Percentiles rank a stretch among this genome's conserved stretches.
These are phyloP conservation scores for Uropetala carovei DNA, from an alignment of 2,888 invertebrate species.

Conservation along the genomic window DNA sequence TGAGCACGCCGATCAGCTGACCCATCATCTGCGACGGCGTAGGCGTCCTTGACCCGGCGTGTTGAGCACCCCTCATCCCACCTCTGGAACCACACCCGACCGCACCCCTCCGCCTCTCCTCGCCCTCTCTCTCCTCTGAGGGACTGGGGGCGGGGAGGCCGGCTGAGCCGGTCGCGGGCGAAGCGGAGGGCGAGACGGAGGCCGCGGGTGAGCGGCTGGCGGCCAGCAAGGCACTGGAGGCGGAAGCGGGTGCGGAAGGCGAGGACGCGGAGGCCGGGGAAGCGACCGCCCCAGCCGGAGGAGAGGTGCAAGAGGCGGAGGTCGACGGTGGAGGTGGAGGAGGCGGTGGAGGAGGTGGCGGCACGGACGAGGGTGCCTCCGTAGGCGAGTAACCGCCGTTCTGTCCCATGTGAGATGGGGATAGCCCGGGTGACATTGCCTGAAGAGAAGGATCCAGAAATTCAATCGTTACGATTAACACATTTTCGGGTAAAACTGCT, in stretches of 20 bases:
- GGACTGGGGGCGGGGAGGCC: slow-evolving; percentile 69
- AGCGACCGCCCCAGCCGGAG: slow-evolving; percentile 39
- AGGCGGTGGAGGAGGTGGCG: slow-evolving; percentile 78
- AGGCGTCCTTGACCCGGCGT: slow-evolving; percentile 71
- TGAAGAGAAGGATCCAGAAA: slow-evolving; percentile 48
- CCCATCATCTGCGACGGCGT: slow-evolving; percentile 90
- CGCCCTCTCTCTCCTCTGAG: slow-evolving; percentile 43
- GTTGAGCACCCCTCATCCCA: slow-evolving; percentile 74
- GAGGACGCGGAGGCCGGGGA: slow-evolving; percentile 40
- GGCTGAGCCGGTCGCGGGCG: slow-evolving; percentile 65
- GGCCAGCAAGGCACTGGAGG: slow-evolving; percentile 63
- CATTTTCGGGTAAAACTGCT: not conserved
- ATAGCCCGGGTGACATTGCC: slow-evolving; percentile 77
- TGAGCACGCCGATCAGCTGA: slow-evolving; percentile 89
- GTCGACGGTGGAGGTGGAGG: slow-evolving; percentile 74
- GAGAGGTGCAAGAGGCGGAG: slow-evolving; percentile 44
- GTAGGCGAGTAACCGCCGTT: slow-evolving; percentile 81
- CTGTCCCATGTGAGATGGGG: slow-evolving; percentile 79
- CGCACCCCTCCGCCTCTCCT: slow-evolving; percentile 53
- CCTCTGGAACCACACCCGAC: not conserved
- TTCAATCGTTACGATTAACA: not conserved
- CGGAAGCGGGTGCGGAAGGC: slow-evolving; percentile 53
- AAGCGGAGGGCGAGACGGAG: slow-evolving; percentile 37
- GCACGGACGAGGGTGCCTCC: slow-evolving; percentile 74
- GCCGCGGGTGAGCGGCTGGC: slow-evolving; percentile 37